phyloP scores from a whole-genome alignment of 2,113 vertebrate species.

The Larimichthys polyactis region DNA sequence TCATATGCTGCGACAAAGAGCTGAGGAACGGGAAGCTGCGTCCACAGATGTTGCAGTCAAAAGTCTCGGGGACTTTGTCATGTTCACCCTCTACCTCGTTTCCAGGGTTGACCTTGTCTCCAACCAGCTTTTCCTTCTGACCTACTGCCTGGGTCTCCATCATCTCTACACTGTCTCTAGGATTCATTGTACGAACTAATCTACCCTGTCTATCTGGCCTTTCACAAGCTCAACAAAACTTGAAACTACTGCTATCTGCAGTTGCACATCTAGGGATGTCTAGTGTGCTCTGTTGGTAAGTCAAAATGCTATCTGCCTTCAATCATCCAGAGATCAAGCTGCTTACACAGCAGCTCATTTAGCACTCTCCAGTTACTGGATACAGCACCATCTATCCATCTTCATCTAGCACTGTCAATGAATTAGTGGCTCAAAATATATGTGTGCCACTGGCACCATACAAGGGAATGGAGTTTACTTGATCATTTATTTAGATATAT shows the following conservation, averaged over 20 bases:
- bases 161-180: conserved; percentile 77
- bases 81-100: conserved; percentile 80
- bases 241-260: conserved; percentile 75
- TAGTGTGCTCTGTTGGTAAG: conserved; percentile 29
- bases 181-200: conserved; percentile 82
- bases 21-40: conserved; percentile 97
- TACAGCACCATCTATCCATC: conserved; percentile 57
- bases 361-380: conserved; percentile 53
- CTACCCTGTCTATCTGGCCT: conserved; percentile 35
- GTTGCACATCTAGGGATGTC: conserved; percentile 72
- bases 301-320: conserved; percentile 50
- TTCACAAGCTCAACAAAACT: conserved; percentile 48
- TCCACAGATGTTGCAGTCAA: conserved; percentile 92
- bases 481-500: conserved; percentile 27
- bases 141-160: conserved; percentile 70
- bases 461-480: conserved; percentile 9
- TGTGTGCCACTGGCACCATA: conserved; percentile 10
- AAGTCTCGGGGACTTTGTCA: conserved; percentile 84
- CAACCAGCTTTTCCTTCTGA: conserved; percentile 71
- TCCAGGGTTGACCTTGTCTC: conserved; percentile 59
- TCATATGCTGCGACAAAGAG: conserved; percentile 96
- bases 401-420: conserved; percentile 42
- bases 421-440: conserved; percentile 27
- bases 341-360: conserved; percentile 56
- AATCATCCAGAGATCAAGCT: conserved; percentile 56